Evolutionary conservation across 1,140 invertebrate genomes (phyloP).

Genomic region (Bursaphelenchus mucronatus): DNA sequence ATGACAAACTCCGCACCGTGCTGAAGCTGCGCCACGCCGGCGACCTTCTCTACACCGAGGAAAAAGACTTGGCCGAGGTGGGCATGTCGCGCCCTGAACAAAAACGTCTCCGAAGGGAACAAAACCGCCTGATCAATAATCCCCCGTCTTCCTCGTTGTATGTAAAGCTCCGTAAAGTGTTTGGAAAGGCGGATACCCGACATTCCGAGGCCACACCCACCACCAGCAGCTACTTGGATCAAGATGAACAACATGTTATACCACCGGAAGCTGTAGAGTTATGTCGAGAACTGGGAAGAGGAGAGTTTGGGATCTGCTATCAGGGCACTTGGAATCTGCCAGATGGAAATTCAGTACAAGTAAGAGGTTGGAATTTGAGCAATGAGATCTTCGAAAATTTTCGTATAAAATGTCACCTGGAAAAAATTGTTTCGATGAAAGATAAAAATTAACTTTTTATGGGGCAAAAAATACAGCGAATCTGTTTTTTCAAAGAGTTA

Average conservation of each 20-base stretch:
- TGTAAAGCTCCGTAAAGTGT: slow-evolving; percentile 72
- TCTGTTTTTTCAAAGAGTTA: too few relatives aligned
- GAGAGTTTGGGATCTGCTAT: slow-evolving; percentile 94
- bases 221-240: slow-evolving; percentile 60
- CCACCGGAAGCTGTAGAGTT: slow-evolving; percentile 84
- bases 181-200: slow-evolving; percentile 35
- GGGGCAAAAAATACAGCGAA: too few relatives aligned
- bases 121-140: slow-evolving; percentile 80
- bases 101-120: slow-evolving; percentile 83
- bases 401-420: slow-evolving; percentile 12
- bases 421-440: too few relatives aligned
- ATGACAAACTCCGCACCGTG: slow-evolving; percentile 51
- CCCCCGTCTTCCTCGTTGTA: slow-evolving; percentile 73
- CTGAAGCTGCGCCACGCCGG: slow-evolving; percentile 70
- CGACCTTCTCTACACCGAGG: slow-evolving; percentile 91
- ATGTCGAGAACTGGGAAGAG: slow-evolving; percentile 86
- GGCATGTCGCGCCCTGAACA: slow-evolving; percentile 93
- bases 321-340: slow-evolving; percentile 93
- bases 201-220: background rate
- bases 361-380: background rate
- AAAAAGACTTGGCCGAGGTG: slow-evolving; percentile 81
- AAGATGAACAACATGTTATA: slow-evolving; percentile 83
- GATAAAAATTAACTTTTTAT: too few relatives aligned
- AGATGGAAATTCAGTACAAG: slow-evolving; percentile 60
- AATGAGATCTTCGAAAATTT: slow-evolving; percentile 6